Conservation (phyloP, 2,888 invertebrate species). For the Andrena minutula region DNA sequence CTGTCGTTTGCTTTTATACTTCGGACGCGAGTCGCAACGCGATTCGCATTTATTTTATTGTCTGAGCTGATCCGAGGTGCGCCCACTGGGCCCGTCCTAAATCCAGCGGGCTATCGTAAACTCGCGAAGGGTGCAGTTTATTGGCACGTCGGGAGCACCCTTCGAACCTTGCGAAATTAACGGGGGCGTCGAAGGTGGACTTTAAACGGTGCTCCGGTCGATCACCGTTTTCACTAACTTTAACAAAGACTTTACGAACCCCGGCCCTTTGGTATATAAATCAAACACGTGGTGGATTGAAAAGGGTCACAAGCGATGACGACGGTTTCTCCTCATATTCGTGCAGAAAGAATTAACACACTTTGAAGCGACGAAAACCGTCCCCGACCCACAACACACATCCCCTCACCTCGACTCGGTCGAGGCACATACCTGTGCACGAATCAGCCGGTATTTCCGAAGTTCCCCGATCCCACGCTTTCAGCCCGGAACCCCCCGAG, state of each 20-base stretch:
- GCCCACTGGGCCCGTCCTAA: neutral
- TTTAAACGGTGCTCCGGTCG: neutral
- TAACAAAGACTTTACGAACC: no score
- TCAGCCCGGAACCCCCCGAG: neutral
- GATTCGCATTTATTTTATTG: conserved; percentile 60
- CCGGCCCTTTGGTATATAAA: no score
- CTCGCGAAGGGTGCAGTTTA: conserved; percentile 30
- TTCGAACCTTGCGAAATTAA: conserved; percentile 15
- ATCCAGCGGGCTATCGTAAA: conserved; percentile 12
- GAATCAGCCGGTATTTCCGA: conserved; percentile 41
- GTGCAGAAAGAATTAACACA: no score
- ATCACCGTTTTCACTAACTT: no score
- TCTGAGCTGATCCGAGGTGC: conserved; percentile 22
- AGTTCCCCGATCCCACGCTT: conserved; percentile 39
- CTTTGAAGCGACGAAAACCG: no score
- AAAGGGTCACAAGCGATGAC: no score
- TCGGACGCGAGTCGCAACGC: conserved; percentile 37
- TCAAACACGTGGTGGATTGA: no score
- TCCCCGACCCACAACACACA: neutral
- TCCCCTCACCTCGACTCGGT: neutral
- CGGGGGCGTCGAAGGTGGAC: neutral
- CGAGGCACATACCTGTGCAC: conserved; percentile 1
- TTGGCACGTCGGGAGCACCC: conserved; percentile 1
- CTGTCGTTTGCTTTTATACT: conserved; percentile 52
- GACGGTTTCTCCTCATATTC: no score